These are phyloP conservation scores for Argyresthia goedartella DNA, from an alignment of 2,888 invertebrate genomes.

Conservation along the genomic window DNA sequence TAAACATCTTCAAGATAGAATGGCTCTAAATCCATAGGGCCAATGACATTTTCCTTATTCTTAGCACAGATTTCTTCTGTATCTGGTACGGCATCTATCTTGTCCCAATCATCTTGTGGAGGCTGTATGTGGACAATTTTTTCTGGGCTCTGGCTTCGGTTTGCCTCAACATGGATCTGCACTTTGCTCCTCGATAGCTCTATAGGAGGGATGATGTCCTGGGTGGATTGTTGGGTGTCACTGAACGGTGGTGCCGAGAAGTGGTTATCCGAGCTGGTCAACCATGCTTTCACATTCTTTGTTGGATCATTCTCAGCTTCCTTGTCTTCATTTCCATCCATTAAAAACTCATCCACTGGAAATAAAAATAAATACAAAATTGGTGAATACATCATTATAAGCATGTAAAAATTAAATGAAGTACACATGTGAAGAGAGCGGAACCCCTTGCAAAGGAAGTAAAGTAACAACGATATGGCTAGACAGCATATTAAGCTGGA, in stretches of 20 bases:
- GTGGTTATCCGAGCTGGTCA: conserved; percentile 49
- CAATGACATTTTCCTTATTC: conserved; percentile 31
- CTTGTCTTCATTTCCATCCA: background rate
- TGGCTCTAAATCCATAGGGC: conserved; percentile 40
- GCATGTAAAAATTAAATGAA: no score
- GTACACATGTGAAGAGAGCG: no score
- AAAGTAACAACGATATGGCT: no score
- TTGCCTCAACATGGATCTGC: conserved; percentile 32
- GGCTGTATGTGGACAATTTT: conserved; percentile 26
- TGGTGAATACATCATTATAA: no score
- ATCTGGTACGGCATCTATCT: conserved; percentile 46
- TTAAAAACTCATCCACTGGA: conserved; percentile 41
- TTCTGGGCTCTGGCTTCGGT: conserved; percentile 22
- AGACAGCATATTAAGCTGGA: no score
- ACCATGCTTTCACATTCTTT: conserved; percentile 51
- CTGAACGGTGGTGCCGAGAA: conserved; percentile 40
- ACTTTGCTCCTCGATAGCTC: conserved; percentile 34
- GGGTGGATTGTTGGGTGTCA: conserved; percentile 27
- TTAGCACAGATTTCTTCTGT: conserved; percentile 23
- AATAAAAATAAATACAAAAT: conserved; percentile 10
- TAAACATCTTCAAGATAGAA: conserved; percentile 37
- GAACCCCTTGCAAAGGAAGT: no score
- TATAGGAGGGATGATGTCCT: conserved; percentile 22
- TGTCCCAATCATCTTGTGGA: conserved; percentile 53
- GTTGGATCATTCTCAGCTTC: conserved; percentile 28